Evolutionary conservation across 2,888 invertebrate genomes (phyloP).

Genomic region (Nemoura dubitans): DNA sequence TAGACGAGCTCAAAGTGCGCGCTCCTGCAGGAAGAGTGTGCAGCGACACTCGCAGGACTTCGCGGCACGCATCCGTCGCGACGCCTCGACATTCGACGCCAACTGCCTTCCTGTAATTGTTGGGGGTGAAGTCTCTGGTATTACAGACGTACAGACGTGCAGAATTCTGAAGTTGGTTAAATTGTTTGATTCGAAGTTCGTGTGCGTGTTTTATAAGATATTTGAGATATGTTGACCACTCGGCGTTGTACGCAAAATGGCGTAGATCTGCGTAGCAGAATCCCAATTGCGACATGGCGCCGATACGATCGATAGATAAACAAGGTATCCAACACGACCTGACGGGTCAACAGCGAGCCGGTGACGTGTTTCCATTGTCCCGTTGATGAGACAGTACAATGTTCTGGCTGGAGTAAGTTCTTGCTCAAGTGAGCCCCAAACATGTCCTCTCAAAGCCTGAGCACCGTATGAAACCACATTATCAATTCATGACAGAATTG

Average conservation of each 20-base stretch:
- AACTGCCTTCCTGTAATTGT: too few species aligned
- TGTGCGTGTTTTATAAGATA: too few species aligned
- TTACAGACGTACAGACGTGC: too few species aligned
- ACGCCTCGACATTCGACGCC: too few species aligned
- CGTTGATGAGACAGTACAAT: conserved; percentile 23
- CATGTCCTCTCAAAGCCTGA: conserved; percentile 30
- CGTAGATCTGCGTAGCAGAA: neutral
- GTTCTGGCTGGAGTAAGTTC: conserved; percentile 23
- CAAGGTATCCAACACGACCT: neutral
- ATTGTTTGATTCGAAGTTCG: too few species aligned
- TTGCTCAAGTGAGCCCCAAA: conserved; percentile 18
- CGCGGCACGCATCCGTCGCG: neutral
- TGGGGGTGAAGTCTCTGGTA: too few species aligned
- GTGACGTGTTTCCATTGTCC: neutral
- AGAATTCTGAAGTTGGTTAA: too few species aligned
- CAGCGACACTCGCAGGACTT: conserved; percentile 13
- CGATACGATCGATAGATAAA: neutral
- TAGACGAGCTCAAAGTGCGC: conserved; percentile 33
- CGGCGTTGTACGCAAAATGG: too few species aligned
- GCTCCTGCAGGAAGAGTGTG: neutral
- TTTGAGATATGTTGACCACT: too few species aligned
- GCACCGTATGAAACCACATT: conserved; percentile 34
- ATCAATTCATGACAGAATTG: conserved; percentile 41
- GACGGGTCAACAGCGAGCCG: neutral
- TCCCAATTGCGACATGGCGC: neutral